phyloP scores from a whole-genome alignment of 2,888 invertebrate genomes.

The Spialia ferax region DNA sequence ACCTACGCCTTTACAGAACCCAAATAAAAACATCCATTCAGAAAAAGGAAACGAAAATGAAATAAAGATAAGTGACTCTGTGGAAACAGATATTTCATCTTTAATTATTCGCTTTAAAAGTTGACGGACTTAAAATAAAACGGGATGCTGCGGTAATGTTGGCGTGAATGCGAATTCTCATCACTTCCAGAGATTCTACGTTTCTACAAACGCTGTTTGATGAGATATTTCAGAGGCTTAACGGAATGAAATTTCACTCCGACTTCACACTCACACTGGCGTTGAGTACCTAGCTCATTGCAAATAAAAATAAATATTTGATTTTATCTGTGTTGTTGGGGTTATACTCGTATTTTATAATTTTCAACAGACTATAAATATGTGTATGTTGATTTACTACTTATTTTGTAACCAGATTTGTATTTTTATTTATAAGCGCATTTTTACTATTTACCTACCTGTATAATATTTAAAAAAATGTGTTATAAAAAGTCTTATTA shows the following conservation, averaged over 20 bases:
- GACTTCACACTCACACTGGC: not conserved
- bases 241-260: conserved; percentile 7
- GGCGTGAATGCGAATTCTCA: conserved; percentile 10
- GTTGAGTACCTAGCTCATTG: not conserved
- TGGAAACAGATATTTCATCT: conserved; percentile 16
- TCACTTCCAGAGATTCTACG: not conserved
- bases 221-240: conserved; percentile 16
- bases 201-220: conserved; percentile 4
- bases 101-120: conserved; percentile 32
- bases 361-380: not conserved
- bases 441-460: too few species aligned
- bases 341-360: not conserved
- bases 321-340: not conserved
- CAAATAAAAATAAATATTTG: conserved; percentile 1
- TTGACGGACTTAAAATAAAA: conserved; percentile 23
- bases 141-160: conserved; percentile 3
- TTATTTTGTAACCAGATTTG: too few species aligned
- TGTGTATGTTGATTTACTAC: too few species aligned
- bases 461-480: too few species aligned
- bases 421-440: too few species aligned
- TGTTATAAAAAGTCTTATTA: too few species aligned
- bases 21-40: not conserved
- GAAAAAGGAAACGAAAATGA: conserved; percentile 8
- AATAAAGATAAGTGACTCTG: conserved; percentile 14
- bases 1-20: not conserved